A percentile compares a stretch with the other conserved stretches of the same genome.
These are phyloP conservation scores for Apodemia duryi DNA, from an alignment of 2,888 invertebrate genomes.

Conservation along the genomic window DNA sequence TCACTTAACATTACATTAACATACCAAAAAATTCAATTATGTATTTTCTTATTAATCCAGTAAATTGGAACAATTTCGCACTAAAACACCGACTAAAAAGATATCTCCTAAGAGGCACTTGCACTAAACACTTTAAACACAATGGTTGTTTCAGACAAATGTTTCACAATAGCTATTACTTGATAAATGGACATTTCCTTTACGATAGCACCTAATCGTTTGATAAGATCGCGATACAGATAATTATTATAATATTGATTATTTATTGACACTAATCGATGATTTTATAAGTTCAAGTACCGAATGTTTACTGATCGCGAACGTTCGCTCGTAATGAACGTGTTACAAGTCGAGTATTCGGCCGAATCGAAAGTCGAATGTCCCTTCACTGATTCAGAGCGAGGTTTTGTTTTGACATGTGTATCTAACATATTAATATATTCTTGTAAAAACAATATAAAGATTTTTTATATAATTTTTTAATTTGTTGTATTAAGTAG, in stretches of 20 bases:
- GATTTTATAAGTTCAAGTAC: neutral
- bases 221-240: slow-evolving; percentile 29
- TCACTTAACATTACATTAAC: neutral
- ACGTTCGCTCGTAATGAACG: too few relatives aligned
- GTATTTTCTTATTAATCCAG: neutral
- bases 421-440: too few relatives aligned
- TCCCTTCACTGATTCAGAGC: too few relatives aligned
- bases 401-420: too few relatives aligned
- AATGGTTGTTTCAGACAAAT: slow-evolving; percentile 17
- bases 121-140: slow-evolving; percentile 10
- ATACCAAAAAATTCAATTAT: neutral
- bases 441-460: too few relatives aligned
- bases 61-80: neutral
- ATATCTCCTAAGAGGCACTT: neutral
- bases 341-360: too few relatives aligned
- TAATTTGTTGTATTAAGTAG: too few relatives aligned
- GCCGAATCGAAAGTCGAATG: too few relatives aligned
- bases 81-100: neutral
- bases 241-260: slow-evolving; percentile 31
- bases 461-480: too few relatives aligned
- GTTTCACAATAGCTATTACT: slow-evolving; percentile 24
- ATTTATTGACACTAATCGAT: slow-evolving; percentile 16
- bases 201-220: slow-evolving; percentile 22
- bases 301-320: too few relatives aligned
- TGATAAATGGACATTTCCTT: slow-evolving; percentile 25